phyloP scores from a whole-genome alignment of 1,140 invertebrate species.

The Monomorium pharaonis region DNA sequence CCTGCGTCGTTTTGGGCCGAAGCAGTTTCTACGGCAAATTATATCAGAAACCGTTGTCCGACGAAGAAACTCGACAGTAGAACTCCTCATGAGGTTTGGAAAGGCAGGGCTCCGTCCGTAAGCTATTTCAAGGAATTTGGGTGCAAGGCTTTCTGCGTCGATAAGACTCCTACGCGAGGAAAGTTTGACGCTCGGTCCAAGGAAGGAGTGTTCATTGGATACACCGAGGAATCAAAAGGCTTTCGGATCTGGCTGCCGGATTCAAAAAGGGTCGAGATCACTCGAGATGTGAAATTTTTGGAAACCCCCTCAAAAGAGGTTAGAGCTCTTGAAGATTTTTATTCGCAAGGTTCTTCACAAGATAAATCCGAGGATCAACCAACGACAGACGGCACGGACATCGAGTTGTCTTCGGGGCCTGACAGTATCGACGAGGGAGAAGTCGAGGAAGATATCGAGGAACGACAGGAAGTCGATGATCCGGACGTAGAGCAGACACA shows the following conservation, averaged over 20 bases:
- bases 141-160: background rate
- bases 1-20: background rate
- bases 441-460: background rate
- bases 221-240: background rate
- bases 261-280: background rate
- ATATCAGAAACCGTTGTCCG: conserved; percentile 1
- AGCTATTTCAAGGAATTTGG: conserved; percentile 2
- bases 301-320: no score
- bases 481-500: background rate
- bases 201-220: background rate
- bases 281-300: background rate
- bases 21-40: background rate
- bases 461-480: no score
- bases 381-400: no score
- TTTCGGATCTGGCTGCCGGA: conserved; percentile 16
- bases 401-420: no score
- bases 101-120: background rate
- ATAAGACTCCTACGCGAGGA: background rate
- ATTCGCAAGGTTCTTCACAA: background rate
- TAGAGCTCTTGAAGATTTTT: background rate
- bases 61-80: background rate
- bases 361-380: background rate
- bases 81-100: background rate
- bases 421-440: no score
- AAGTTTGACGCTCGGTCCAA: background rate